A percentile compares a stretch with the other conserved stretches of the same genome.
These are phyloP conservation scores for Torymus tubicola DNA, from an alignment of 2,888 invertebrate genomes.

Conservation along the genomic window DNA sequence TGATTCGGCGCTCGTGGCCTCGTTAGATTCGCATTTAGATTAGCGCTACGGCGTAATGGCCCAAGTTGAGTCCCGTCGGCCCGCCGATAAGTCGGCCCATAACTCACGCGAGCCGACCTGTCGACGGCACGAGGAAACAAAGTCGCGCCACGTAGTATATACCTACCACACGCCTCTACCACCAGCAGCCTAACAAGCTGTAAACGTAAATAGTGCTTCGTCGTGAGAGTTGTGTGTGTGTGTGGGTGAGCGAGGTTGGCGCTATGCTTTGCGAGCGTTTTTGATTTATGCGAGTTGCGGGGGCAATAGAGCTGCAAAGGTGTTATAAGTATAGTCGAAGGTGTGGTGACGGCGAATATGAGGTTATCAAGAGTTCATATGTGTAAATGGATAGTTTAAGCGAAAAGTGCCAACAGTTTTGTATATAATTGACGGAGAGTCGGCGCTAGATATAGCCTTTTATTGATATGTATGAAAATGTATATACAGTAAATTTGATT, in stretches of 20 bases:
- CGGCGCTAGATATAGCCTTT: no score
- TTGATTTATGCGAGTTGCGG: constrained; percentile 21
- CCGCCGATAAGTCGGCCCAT: constrained; percentile 42
- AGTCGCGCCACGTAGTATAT: background rate
- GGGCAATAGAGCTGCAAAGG: background rate
- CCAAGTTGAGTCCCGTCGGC: constrained; percentile 62
- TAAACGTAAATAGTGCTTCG: constrained; percentile 36
- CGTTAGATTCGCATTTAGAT: constrained; percentile 73
- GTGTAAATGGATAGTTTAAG: no score
- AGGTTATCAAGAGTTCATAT: no score
- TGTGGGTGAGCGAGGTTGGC: no score
- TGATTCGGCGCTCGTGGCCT: constrained; percentile 58
- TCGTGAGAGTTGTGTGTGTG: background rate
- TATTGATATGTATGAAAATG: no score
- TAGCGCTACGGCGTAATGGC: constrained; percentile 64
- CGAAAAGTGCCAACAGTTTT: no score
- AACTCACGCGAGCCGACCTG: constrained; percentile 35
- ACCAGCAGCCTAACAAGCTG: constrained; percentile 35
- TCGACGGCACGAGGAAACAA: constrained; percentile 29
- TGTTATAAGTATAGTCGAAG: background rate
- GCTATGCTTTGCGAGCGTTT: background rate
- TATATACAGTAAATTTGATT: no score
- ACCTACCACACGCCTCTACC: background rate
- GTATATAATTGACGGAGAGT: no score
- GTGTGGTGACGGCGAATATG: no score